A percentile compares a stretch with the other conserved stretches of the same genome.
phyloP scores from a whole-genome alignment of 2,888 invertebrate species.

The Julus scanicus region DNA sequence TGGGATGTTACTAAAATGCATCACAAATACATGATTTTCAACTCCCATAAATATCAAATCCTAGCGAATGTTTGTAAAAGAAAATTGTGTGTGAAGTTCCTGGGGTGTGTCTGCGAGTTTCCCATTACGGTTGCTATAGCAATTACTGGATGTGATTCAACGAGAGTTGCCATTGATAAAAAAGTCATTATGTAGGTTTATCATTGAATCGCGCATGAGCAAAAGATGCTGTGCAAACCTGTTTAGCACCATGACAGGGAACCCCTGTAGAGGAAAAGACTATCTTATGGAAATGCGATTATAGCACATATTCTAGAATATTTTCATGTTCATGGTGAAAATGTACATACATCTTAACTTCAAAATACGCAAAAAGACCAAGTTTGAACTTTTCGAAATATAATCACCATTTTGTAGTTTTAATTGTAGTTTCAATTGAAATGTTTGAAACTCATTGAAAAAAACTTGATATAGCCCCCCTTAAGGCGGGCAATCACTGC shows the following conservation, averaged over 20 bases:
- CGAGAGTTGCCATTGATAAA: background rate
- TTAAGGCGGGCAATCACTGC: too few species aligned
- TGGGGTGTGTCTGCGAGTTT: background rate
- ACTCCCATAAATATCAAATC: conserved; percentile 1
- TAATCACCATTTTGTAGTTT: too few species aligned
- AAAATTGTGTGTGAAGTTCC: background rate
- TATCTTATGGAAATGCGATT: too few species aligned
- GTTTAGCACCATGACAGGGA: background rate
- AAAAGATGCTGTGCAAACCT: background rate
- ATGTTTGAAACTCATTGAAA: too few species aligned
- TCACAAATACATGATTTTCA: conserved; percentile 1
- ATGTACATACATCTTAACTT: too few species aligned
- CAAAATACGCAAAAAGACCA: too few species aligned
- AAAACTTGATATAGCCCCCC: too few species aligned
- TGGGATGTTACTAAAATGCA: background rate
- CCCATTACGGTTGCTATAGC: background rate
- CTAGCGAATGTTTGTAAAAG: background rate
- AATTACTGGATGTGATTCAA: background rate
- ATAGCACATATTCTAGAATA: too few species aligned
- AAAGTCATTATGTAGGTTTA: background rate
- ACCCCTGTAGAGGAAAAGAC: too few species aligned
- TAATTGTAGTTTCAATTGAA: too few species aligned
- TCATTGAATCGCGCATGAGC: background rate
- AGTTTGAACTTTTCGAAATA: too few species aligned
- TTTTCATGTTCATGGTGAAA: too few species aligned